Conservation (phyloP, 1,140 invertebrate species). For the Acromyrmex charruanus region DNA sequence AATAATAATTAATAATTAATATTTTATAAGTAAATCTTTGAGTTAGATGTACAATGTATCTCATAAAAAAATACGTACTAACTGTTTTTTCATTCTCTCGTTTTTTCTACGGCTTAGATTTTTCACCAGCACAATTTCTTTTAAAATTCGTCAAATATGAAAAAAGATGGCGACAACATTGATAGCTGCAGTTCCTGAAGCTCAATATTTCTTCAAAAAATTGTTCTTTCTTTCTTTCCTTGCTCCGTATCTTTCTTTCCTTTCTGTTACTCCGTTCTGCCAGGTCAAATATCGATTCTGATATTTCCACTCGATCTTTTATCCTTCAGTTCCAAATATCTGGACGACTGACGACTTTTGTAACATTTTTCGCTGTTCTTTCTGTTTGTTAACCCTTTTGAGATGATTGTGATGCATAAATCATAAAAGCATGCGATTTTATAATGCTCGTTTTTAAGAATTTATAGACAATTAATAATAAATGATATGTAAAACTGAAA, state of each 20-base stretch:
- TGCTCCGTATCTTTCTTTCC: slow-evolving; percentile 44
- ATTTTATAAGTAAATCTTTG: slow-evolving; percentile 10
- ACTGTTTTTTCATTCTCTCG: not conserved
- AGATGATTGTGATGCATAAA: not conserved
- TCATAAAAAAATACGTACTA: not conserved
- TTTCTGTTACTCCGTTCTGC: slow-evolving; percentile 68
- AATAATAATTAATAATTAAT: not conserved
- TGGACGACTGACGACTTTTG: not conserved
- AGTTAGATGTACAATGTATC: not conserved
- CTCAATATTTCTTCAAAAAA: slow-evolving; percentile 64
- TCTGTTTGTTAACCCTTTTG: slow-evolving; percentile 16
- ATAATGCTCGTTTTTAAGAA: not conserved
- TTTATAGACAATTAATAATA: slow-evolving; percentile 20
- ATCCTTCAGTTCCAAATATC: slow-evolving; percentile 27
- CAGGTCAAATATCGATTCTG: slow-evolving; percentile 82
- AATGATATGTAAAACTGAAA: not conserved
- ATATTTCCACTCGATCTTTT: slow-evolving; percentile 80
- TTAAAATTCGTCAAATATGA: slow-evolving; percentile 73
- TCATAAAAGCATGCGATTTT: not conserved
- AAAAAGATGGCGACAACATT: slow-evolving; percentile 68
- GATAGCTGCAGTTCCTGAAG: slow-evolving; percentile 68
- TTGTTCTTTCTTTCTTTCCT: slow-evolving; percentile 45
- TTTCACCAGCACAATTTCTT: slow-evolving; percentile 30
- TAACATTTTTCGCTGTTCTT: not conserved
- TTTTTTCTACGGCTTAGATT: not conserved